These are phyloP conservation scores for Leptinotarsa undecemlineata DNA, from an alignment of 1,140 invertebrate genomes.

Conservation along the genomic window DNA sequence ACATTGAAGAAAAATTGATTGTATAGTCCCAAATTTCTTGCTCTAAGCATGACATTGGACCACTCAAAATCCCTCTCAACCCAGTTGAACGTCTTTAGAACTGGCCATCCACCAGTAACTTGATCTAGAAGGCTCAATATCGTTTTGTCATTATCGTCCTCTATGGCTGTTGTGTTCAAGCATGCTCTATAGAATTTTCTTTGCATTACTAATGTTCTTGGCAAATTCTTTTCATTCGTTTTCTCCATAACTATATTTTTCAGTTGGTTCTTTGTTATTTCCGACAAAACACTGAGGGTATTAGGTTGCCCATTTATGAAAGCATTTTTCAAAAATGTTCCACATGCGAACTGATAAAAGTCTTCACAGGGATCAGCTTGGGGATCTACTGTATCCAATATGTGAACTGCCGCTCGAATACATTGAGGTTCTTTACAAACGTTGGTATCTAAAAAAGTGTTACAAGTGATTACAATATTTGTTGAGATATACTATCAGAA, in stretches of 20 bases:
- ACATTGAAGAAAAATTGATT: slow-evolving; percentile 78
- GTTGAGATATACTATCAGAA: too few species aligned
- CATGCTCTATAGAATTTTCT: slow-evolving; percentile 78
- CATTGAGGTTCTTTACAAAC: slow-evolving; percentile 34
- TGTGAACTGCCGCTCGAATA: slow-evolving; percentile 56
- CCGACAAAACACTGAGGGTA: slow-evolving; percentile 25
- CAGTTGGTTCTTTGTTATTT: slow-evolving; percentile 22
- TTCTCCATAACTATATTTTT: slow-evolving; percentile 34
- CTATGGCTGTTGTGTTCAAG: slow-evolving; percentile 79
- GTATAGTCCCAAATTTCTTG: slow-evolving; percentile 70
- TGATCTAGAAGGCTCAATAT: slow-evolving; percentile 68
- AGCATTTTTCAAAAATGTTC: slow-evolving; percentile 56
- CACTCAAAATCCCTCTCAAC: slow-evolving; percentile 66
- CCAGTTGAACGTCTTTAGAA: slow-evolving; percentile 76
- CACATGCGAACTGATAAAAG: slow-evolving; percentile 76
- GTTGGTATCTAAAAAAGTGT: not conserved
- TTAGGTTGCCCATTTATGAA: slow-evolving; percentile 17
- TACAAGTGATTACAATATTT: too few species aligned
- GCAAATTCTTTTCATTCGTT: slow-evolving; percentile 12
- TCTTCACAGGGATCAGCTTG: slow-evolving; percentile 75
- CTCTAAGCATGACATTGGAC: slow-evolving; percentile 77
- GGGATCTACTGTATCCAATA: slow-evolving; percentile 61
- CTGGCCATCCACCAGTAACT: slow-evolving; percentile 84
- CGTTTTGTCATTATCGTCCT: slow-evolving; percentile 69
- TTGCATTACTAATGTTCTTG: slow-evolving; percentile 58